Base-by-base conservation (phyloP, 2,113 vertebrate genomes). In the Malurus cyaneus region DNA sequence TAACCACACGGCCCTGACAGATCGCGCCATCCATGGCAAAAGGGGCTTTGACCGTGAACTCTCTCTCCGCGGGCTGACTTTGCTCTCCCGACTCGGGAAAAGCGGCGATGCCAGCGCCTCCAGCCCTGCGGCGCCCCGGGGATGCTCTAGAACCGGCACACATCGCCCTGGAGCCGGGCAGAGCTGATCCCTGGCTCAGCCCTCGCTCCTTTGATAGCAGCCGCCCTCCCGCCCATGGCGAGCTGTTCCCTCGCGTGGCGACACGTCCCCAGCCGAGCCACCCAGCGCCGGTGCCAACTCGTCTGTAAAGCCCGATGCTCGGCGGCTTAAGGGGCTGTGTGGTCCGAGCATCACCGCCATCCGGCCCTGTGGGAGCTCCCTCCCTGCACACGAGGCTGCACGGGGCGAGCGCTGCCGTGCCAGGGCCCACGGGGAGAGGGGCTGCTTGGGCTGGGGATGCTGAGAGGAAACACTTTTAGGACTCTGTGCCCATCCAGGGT, bases 181-280 rank as follows among this genome's bases (percentile, higher is more conserved):
- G 76, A 86, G 92, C 89, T 4, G 84, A 89, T 91, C 31, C 67
- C 57, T 3, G 3, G 64, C 56, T 1, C 59, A 4, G 54, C 9
- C 54, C 49, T 26, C 0, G 0, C 76, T 80, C 31, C 82, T 69
- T 77, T 80, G 61, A 61, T 7, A 14, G 7, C 82, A 31, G 21
- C 57, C 24, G 78, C 86, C 74, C 78, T 87, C 89, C 82, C 10
- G 7, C 49, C 6, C n/a, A 39, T 39, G 12, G 82, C 20, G 5
- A 47, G 80, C 46, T 93, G 93, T 91, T 94, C 91, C 83, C 80
- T 93, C 73, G 83, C 72, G 65, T 96, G 89, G 93, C 80, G 18
- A 80, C 96, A 88, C 6, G 7, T 69, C 87, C 93, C 92, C 94
- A 89, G 92, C 83, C 12, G 46, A 86, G 89, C 50, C 59, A 23